These are phyloP conservation scores for Hirudo medicinalis DNA, from an alignment of 1,140 invertebrate species.

Conservation along the genomic window DNA sequence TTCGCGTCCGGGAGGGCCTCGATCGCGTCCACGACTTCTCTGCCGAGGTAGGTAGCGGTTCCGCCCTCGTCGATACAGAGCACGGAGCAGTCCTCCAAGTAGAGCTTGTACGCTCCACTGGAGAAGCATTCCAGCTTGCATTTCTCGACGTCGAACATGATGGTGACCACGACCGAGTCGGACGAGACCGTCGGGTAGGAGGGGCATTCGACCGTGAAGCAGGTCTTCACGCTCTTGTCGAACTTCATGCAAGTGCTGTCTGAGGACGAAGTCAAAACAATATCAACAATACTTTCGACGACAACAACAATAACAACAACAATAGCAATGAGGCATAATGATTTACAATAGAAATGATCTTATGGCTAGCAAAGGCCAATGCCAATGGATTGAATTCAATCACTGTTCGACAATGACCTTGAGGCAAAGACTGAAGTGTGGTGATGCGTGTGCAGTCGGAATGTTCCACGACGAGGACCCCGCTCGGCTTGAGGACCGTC, in stretches of 20 bases:
- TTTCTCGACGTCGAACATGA: not conserved
- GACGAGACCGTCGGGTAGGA: not conserved
- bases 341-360: too few species aligned
- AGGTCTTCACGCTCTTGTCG: not conserved
- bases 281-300: too few species aligned
- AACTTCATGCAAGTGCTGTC: not conserved
- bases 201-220: not conserved
- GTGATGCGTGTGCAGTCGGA: conserved; percentile 40
- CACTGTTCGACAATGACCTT: too few species aligned
- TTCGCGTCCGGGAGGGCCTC: too few species aligned
- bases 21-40: too few species aligned
- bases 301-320: too few species aligned
- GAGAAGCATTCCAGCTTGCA: not conserved
- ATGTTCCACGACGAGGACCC: conserved; percentile 38
- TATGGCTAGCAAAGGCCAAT: too few species aligned
- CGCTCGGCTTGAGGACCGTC: conserved; percentile 37
- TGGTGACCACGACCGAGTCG: not conserved
- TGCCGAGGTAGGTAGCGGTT: not conserved
- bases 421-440: conserved; percentile 16
- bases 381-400: too few species aligned
- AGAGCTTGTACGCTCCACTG: not conserved
- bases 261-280: not conserved
- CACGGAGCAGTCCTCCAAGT: not conserved
- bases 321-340: too few species aligned
- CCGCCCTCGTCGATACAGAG: not conserved